phyloP scores from a whole-genome alignment of 2,888 invertebrate species.

The Ophraella communa region DNA sequence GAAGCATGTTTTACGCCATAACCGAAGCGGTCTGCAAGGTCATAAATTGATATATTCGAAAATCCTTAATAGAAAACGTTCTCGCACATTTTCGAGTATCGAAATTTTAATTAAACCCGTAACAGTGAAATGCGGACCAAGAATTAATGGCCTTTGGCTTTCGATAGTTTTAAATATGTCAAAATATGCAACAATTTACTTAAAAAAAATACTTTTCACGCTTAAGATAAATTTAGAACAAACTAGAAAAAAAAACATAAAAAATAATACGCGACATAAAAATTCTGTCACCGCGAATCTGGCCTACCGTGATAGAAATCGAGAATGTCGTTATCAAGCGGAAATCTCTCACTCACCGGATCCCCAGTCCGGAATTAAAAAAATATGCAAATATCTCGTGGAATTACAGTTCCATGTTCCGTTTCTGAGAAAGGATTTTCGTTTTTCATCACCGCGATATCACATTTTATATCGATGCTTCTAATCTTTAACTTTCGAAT shows the following conservation, averaged over 20 bases:
- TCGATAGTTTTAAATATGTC: background rate
- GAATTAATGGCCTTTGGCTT: background rate
- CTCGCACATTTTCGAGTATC: conserved; percentile 21
- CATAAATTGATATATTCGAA: conserved; percentile 35
- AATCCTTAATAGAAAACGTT: conserved; percentile 29
- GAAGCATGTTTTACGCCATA: conserved; percentile 30
- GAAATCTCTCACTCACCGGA: background rate
- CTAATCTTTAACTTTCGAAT: conserved; percentile 23
- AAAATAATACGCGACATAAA: background rate
- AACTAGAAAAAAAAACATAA: background rate
- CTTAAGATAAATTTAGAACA: background rate
- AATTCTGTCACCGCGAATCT: background rate
- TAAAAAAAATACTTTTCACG: too few relatives aligned
- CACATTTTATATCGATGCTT: conserved; percentile 27
- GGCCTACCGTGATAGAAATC: conserved; percentile 8
- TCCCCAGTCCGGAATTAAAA: conserved; percentile 21
- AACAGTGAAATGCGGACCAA: background rate
- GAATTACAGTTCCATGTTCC: conserved; percentile 27
- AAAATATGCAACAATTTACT: background rate
- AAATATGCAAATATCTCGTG: conserved; percentile 30
- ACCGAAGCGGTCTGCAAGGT: conserved; percentile 12
- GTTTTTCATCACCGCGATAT: conserved; percentile 19
- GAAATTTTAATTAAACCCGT: conserved; percentile 32
- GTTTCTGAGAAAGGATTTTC: conserved; percentile 5
- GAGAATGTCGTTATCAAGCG: conserved; percentile 3